phyloP scores from a whole-genome alignment of 1,140 invertebrate genomes.

The Hyles vespertilio region DNA sequence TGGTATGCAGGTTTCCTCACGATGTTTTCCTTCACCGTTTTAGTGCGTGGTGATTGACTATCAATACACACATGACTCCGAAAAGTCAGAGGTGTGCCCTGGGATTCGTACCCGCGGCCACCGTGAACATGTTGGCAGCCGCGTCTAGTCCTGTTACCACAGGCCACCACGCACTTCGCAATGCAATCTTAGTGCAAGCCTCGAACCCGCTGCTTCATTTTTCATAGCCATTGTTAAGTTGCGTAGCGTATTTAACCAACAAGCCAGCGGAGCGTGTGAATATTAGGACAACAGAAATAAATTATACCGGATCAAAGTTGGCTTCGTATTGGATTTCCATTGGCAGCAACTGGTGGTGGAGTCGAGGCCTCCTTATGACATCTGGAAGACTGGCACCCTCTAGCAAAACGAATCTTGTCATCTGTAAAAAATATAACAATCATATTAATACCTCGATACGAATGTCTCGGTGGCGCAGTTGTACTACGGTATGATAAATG shows the following conservation, averaged over 20 bases:
- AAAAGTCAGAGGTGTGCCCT: no score
- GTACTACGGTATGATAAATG: no score
- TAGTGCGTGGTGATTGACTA: no score
- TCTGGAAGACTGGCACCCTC: slow-evolving; percentile 85
- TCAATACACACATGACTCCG: no score
- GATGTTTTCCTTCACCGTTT: no score
- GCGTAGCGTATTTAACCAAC: not conserved
- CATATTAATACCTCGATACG: no score
- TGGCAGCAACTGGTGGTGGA: slow-evolving; percentile 96
- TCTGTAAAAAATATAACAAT: slow-evolving; percentile 69
- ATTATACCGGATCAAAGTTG: slow-evolving; percentile 61
- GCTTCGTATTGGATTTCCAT: slow-evolving; percentile 88
- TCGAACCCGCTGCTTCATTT: not conserved
- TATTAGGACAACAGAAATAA: not conserved
- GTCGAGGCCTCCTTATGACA: slow-evolving; percentile 86
- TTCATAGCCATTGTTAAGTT: not conserved
- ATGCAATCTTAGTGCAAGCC: not conserved
- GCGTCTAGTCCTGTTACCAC: no score
- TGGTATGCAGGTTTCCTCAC: no score
- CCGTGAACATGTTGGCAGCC: no score
- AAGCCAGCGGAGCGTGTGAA: not conserved
- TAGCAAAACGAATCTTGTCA: slow-evolving; percentile 84
- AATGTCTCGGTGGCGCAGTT: no score
- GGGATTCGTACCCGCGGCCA: no score
- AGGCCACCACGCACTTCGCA: no score